These are phyloP conservation scores for Prosopocoilus inquinatus DNA, from an alignment of 2,888 invertebrate species.

Conservation along the genomic window DNA sequence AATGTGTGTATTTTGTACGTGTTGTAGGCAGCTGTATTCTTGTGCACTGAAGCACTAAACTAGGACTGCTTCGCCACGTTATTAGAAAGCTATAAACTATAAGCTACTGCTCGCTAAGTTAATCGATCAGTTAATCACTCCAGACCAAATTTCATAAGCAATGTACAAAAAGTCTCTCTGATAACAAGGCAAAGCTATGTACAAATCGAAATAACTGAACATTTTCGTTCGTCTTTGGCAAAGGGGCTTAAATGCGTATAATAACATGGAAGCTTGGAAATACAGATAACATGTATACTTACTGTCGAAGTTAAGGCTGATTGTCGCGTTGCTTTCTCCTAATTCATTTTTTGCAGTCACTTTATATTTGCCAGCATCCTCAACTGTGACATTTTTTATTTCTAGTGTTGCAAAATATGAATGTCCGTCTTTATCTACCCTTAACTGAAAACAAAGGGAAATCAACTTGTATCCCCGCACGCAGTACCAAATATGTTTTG, in stretches of 20 bases:
- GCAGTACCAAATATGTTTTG: not conserved
- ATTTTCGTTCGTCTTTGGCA: conserved; percentile 6
- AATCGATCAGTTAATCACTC: conserved; percentile 6
- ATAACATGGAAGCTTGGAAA: conserved; percentile 14
- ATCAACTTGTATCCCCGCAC: conserved; percentile 10
- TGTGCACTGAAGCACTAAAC: conserved; percentile 15
- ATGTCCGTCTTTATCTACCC: conserved; percentile 87
- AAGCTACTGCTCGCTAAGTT: conserved; percentile 26
- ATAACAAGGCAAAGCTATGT: conserved; percentile 20
- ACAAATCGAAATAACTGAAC: conserved; percentile 12
- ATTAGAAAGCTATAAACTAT: conserved; percentile 31
- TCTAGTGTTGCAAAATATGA: conserved; percentile 91
- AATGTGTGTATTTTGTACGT: conserved; percentile 13
- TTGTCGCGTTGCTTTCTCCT: conserved; percentile 95
- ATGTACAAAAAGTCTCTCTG: conserved; percentile 3
- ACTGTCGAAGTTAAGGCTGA: conserved; percentile 98
- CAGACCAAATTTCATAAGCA: not conserved
- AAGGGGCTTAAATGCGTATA: conserved; percentile 7
- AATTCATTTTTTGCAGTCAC: conserved; percentile 96
- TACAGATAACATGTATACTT: conserved; percentile 55
- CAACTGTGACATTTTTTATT: conserved; percentile 91
- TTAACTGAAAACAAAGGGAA: conserved; percentile 61
- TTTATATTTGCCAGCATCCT: conserved; percentile 96
- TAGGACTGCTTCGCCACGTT: conserved; percentile 13
- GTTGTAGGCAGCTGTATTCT: conserved; percentile 24